Percentiles rank a stretch among this genome's conserved stretches.
These are phyloP conservation scores for Micromys minutus DNA, from an alignment of 2,113 vertebrate species.

Conservation along the genomic window DNA sequence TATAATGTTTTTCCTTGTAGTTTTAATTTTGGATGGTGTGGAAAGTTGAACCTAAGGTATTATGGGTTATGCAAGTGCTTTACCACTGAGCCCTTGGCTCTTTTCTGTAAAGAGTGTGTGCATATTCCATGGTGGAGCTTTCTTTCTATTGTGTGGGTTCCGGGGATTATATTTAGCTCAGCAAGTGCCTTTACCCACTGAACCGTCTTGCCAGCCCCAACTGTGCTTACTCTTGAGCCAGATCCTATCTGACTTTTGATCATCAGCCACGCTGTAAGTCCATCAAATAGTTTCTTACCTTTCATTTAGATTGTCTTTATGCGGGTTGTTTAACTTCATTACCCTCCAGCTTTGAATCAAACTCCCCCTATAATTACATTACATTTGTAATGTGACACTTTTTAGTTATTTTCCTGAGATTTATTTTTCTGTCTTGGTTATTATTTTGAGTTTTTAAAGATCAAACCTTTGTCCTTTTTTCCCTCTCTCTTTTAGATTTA, in stretches of 20 bases:
- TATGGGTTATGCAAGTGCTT: neutral
- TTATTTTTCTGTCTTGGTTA: neutral
- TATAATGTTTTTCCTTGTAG: neutral
- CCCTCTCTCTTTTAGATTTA: neutral
- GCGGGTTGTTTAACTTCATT: neutral
- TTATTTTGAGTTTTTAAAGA: conserved; percentile 25
- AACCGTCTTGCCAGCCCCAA: neutral
- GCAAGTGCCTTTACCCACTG: neutral
- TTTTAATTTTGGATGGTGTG: neutral
- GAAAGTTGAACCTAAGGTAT: neutral
- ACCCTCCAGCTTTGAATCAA: neutral
- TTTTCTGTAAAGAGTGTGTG: neutral
- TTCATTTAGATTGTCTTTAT: neutral
- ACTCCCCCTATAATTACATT: neutral
- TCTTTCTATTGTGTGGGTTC: neutral
- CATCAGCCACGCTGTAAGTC: neutral
- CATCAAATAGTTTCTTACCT: neutral
- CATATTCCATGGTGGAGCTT: neutral
- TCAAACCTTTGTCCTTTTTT: conserved; percentile 10
- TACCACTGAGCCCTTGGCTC: neutral
- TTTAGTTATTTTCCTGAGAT: conserved; percentile 26
- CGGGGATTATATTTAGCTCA: neutral
- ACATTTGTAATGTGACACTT: neutral
- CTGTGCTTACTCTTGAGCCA: neutral
- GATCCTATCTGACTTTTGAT: neutral